phyloP scores from a whole-genome alignment of 2,113 vertebrate species.

The Natator depressus region DNA sequence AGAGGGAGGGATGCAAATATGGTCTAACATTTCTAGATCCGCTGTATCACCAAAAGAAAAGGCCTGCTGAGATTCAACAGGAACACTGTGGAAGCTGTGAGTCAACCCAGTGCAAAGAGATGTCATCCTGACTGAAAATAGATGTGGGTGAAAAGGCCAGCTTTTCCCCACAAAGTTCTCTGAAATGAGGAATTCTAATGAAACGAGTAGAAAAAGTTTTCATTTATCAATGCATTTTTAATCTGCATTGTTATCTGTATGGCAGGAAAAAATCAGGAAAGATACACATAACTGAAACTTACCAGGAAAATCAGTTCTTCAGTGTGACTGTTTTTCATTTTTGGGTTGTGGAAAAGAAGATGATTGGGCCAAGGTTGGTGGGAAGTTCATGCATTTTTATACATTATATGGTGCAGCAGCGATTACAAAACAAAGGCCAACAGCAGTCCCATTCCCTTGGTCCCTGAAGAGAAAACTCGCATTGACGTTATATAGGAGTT shows the following conservation, averaged over 20 bases:
- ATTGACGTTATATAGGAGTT: constrained; percentile 27
- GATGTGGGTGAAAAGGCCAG: background rate
- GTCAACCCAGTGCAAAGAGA: accelerated
- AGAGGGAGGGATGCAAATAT: background rate
- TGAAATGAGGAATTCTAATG: background rate
- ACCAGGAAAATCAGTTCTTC: background rate
- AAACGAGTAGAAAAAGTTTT: background rate
- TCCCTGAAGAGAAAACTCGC: constrained; percentile 23
- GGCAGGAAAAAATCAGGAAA: background rate
- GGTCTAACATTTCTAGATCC: accelerated
- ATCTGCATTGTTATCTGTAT: background rate
- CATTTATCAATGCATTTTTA: constrained; percentile 8
- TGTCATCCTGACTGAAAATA: background rate
- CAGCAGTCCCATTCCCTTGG: background rate
- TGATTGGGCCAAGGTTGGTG: background rate
- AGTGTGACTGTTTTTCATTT: background rate
- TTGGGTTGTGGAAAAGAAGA: background rate
- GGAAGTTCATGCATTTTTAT: constrained; percentile 17
- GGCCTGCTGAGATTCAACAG: background rate
- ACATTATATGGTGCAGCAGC: accelerated
- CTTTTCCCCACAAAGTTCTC: background rate
- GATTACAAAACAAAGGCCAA: background rate
- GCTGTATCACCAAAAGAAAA: accelerated
- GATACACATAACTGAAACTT: accelerated
- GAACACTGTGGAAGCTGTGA: background rate